Conservation (phyloP, 2,888 invertebrate species). For the Emmelina monodactyla region DNA sequence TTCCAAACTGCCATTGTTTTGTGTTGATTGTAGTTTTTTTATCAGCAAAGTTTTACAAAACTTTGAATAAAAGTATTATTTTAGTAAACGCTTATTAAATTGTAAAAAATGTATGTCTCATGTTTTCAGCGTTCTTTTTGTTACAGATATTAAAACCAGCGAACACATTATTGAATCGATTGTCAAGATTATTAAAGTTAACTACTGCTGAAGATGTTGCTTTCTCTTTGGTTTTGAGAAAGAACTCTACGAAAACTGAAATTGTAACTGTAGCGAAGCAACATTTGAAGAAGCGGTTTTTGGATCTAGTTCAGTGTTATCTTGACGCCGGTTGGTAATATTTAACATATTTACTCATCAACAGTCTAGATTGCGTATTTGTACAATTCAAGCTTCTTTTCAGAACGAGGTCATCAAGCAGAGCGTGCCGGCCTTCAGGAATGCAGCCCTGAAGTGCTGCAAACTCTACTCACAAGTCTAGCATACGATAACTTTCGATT, state of each 20-base stretch:
- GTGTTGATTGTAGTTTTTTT: too few species aligned
- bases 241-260: slow-evolving; percentile 81
- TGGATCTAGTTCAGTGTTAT: slow-evolving; percentile 86
- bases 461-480: slow-evolving; percentile 75
- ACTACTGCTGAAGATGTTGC: slow-evolving; percentile 91
- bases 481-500: slow-evolving; percentile 72
- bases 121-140: slow-evolving; percentile 16
- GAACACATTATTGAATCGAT: slow-evolving; percentile 80
- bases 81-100: background rate
- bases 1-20: too few species aligned
- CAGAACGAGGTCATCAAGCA: slow-evolving; percentile 71
- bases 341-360: background rate
- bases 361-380: background rate
- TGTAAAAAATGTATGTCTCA: background rate
- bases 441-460: slow-evolving; percentile 87
- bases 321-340: slow-evolving; percentile 74
- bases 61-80: too few species aligned
- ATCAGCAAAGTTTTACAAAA: too few species aligned
- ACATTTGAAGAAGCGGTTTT: slow-evolving; percentile 82
- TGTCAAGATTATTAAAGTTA: slow-evolving; percentile 86
- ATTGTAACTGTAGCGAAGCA: slow-evolving; percentile 76
- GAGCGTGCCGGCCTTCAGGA: slow-evolving; percentile 88
- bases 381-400: slow-evolving; percentile 16
- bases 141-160: slow-evolving; percentile 80
- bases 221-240: slow-evolving; percentile 82